These are phyloP conservation scores for Tachyglossus aculeatus DNA, from an alignment of 2,797 vertebrate species.

Conservation along the genomic window DNA sequence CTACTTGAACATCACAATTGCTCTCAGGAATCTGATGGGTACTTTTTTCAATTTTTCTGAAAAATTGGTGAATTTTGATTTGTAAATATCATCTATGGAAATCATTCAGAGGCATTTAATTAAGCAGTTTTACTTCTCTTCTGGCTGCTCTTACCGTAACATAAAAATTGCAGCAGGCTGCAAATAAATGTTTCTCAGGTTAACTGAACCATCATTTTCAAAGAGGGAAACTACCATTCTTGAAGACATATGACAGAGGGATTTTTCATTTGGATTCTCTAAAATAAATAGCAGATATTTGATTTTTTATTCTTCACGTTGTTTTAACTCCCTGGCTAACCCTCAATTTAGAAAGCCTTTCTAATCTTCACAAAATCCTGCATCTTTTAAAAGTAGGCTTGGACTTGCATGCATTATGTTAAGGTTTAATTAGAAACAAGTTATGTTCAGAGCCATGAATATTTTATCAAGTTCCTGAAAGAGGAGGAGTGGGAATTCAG, in stretches of 20 bases:
- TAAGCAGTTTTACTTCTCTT: too few relatives aligned
- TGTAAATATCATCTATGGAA: too few relatives aligned
- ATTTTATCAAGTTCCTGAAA: slow-evolving; percentile 6
- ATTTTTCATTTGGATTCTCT: not conserved
- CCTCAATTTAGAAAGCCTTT: not conserved
- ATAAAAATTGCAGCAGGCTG: too few relatives aligned
- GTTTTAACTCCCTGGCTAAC: not conserved
- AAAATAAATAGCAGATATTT: too few relatives aligned
- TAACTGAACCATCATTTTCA: not conserved
- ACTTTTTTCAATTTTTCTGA: too few relatives aligned
- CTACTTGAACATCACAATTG: too few relatives aligned
- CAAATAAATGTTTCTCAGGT: not conserved
- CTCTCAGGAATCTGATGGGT: too few relatives aligned
- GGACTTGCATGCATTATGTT: not conserved
- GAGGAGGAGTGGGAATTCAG: not conserved
- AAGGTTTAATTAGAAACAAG: not conserved
- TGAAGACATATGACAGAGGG: not conserved
- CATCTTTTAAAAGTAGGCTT: not conserved
- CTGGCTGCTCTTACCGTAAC: too few relatives aligned
- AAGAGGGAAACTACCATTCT: not conserved
- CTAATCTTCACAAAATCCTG: not conserved
- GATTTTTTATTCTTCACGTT: not conserved
- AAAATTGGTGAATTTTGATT: too few relatives aligned
- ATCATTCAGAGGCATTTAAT: too few relatives aligned
- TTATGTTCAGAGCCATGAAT: not conserved